phyloP scores from a whole-genome alignment of 2,113 vertebrate genomes.

The Antechinus stuartii region DNA sequence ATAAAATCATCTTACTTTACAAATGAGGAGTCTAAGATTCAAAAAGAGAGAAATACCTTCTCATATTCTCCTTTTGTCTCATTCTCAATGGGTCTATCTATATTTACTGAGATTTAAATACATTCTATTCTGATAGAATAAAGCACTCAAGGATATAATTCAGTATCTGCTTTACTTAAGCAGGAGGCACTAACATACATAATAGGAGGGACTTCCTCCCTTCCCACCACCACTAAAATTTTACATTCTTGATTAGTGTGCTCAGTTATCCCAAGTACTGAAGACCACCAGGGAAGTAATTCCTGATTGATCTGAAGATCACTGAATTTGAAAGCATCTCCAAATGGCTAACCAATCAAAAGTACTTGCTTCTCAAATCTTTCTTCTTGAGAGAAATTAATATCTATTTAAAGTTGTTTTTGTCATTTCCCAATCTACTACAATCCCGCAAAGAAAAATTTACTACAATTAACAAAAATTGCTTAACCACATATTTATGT shows the following conservation, averaged over 20 bases:
- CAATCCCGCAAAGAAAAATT: not conserved
- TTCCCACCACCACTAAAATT: not conserved
- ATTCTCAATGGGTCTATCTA: not conserved
- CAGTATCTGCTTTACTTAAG: not conserved
- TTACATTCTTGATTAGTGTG: not conserved
- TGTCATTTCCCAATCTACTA: not conserved
- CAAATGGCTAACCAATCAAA: not conserved
- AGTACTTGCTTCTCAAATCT: not conserved
- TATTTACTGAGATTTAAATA: not conserved
- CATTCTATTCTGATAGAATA: not conserved
- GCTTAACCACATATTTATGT: not conserved
- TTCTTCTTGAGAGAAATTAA: not conserved
- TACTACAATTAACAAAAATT: no score
- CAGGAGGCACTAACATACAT: not conserved
- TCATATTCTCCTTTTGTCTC: not conserved
- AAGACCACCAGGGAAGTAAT: not conserved
- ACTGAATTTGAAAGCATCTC: not conserved
- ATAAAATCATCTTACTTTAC: not conserved
- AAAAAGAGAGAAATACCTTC: not conserved
- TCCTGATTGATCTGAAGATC: not conserved
- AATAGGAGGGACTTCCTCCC: not conserved
- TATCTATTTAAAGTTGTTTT: not conserved
- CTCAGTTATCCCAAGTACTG: not conserved
- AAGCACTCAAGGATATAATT: not conserved
- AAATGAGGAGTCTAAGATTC: not conserved